Conservation (phyloP, 2,797 vertebrate species). For the Sciurus carolinensis region DNA sequence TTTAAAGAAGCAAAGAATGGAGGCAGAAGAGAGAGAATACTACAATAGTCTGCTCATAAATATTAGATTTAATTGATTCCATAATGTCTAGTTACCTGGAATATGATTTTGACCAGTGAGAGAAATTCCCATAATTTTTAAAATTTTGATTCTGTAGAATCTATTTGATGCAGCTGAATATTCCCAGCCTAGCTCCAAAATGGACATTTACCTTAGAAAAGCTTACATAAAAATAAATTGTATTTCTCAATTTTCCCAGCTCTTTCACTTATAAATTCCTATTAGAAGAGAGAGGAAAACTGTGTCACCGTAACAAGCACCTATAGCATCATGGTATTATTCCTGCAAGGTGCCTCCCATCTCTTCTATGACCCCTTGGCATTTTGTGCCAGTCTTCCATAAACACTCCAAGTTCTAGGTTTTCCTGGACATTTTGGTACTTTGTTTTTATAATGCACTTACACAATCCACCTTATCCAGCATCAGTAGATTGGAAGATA, state of each 20-base stretch:
- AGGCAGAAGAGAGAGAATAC: neutral
- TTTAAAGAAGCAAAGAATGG: slow-evolving; percentile 41
- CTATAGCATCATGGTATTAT: neutral
- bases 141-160: slow-evolving; percentile 19
- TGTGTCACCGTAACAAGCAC: neutral
- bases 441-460: neutral
- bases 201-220: slow-evolving; percentile 5
- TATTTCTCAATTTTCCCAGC: neutral
- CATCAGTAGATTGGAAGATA: slow-evolving; percentile 29
- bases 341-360: neutral
- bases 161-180: neutral
- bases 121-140: neutral
- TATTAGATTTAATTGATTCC: neutral
- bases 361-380: neutral
- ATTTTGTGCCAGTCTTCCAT: neutral
- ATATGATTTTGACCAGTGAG: neutral
- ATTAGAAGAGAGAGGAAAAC: neutral
- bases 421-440: neutral
- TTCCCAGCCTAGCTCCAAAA: slow-evolving; percentile 21
- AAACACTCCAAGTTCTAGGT: neutral
- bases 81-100: neutral
- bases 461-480: neutral
- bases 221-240: neutral
- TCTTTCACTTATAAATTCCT: neutral
- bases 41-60: neutral